These are phyloP conservation scores for Desmophyllum pertusum DNA, from an alignment of 92 coral and sea anemone species.

Conservation along the genomic window DNA sequence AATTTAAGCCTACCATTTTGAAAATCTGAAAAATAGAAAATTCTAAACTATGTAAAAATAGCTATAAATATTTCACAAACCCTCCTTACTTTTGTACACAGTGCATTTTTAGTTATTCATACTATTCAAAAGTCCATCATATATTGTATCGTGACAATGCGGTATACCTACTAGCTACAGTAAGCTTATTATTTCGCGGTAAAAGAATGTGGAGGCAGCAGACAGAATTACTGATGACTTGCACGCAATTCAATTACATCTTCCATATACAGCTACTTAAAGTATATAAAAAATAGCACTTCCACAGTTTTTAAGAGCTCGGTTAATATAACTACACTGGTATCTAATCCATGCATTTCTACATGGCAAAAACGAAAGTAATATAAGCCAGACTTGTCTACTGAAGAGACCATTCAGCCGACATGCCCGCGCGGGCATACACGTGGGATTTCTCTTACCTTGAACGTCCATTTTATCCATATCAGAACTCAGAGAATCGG, in stretches of 20 bases:
- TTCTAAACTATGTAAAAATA: neutral
- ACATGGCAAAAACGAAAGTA: neutral
- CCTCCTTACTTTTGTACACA: neutral
- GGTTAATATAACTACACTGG: neutral
- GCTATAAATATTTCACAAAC: neutral
- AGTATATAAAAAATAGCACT: neutral
- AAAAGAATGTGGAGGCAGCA: neutral
- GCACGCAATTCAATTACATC: neutral
- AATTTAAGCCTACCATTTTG: neutral
- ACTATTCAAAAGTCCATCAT: too few species aligned
- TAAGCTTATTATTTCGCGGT: neutral
- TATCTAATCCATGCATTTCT: neutral
- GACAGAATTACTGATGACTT: too few species aligned
- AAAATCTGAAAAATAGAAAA: neutral
- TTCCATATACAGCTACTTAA: neutral
- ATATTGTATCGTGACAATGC: neutral
- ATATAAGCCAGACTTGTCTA: neutral
- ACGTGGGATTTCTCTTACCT: conserved; percentile 34
- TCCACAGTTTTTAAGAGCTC: neutral
- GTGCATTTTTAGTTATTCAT: too few species aligned
- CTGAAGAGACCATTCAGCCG: neutral
- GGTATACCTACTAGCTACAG: neutral
- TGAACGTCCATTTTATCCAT: conserved; percentile 45
- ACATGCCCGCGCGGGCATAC: neutral
- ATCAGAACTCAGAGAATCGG: conserved; percentile 36